Conservation (phyloP, 2,113 vertebrate genomes). For the Microtus pennsylvanicus region DNA sequence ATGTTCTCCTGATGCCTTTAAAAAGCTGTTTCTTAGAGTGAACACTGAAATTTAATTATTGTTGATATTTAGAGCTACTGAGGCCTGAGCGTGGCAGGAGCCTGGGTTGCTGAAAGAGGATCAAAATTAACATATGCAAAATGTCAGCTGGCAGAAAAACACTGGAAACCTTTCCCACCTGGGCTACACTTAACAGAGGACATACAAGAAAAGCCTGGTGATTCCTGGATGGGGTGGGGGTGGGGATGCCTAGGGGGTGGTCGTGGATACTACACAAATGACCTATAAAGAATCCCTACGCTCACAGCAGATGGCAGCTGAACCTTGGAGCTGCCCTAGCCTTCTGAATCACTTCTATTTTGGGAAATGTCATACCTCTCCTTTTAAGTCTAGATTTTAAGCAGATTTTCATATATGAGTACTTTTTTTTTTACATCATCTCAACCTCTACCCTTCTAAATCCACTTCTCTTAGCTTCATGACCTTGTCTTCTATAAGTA, state of each 20-base stretch:
- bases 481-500: background rate
- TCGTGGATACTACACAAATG: background rate
- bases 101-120: background rate
- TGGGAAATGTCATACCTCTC: background rate
- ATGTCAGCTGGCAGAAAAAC: background rate
- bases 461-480: background rate
- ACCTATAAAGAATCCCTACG: background rate
- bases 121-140: background rate
- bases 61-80: background rate
- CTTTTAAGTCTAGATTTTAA: background rate
- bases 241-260: too few relatives aligned
- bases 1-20: background rate
- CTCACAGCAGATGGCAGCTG: background rate
- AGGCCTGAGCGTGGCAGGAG: background rate
- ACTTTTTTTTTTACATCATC: background rate
- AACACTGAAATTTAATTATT: background rate
- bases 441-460: background rate
- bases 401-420: background rate
- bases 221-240: too few relatives aligned
- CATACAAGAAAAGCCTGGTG: too few relatives aligned
- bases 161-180: background rate
- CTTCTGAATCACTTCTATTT: background rate
- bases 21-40: conserved; percentile 20
- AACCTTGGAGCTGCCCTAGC: background rate
- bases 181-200: background rate